Evolutionary conservation across 2,113 vertebrate species (phyloP).

Genomic region (Chlorocebus sabaeus): DNA sequence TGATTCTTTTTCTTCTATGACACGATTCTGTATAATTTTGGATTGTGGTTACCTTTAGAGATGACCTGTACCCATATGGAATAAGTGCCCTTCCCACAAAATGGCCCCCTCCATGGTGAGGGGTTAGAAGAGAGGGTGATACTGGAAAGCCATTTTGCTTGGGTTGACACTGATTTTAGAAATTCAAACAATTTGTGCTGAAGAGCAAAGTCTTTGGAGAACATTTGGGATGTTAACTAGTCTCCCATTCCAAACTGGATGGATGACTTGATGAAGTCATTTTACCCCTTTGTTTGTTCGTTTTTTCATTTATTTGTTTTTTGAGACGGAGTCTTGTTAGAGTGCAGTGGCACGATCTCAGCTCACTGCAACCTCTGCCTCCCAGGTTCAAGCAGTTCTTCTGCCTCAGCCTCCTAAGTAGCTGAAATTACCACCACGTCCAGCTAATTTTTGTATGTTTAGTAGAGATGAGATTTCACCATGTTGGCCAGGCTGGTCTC

Average conservation of each 20-base stretch:
- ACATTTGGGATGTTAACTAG: background rate
- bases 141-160: background rate
- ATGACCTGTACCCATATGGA: background rate
- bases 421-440: no score
- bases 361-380: no score
- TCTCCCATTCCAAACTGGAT: background rate
- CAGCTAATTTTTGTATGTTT: no score
- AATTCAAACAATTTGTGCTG: background rate
- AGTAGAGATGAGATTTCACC: no score
- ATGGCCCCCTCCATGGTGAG: background rate
- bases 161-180: background rate
- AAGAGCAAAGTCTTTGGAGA: background rate
- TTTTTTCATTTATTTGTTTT: background rate
- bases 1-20: background rate
- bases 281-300: background rate
- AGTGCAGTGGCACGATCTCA: no score
- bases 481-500: no score
- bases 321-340: no score
- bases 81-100: background rate
- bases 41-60: background rate
- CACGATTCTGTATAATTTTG: background rate
- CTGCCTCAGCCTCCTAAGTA: no score
- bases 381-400: no score
- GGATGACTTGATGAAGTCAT: background rate
- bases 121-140: background rate